Percentiles rank a stretch among this genome's conserved stretches.
phyloP scores from a whole-genome alignment of 2,797 vertebrate genomes.

The Staurois parvus region DNA sequence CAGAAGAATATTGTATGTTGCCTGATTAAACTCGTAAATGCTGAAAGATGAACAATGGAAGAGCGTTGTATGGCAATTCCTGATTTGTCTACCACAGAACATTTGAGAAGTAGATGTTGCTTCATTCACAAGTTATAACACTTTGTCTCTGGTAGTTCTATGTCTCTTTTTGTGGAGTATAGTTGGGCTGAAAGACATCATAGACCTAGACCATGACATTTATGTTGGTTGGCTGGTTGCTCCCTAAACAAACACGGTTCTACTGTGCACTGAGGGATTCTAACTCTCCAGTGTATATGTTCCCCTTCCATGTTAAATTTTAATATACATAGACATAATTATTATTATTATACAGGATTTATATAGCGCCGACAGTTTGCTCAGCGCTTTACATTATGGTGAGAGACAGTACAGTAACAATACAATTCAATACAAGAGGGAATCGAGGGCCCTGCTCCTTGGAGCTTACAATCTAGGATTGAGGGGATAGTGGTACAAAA shows the following conservation, averaged over 20 bases:
- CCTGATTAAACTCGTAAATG: constrained; percentile 7
- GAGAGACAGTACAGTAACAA: no score
- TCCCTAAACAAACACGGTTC: neutral
- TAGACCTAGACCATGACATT: no score
- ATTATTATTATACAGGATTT: no score
- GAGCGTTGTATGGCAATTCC: neutral
- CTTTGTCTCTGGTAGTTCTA: neutral
- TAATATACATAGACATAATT: neutral
- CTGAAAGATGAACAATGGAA: constrained; percentile 45
- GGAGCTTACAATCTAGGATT: no score
- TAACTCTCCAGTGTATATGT: neutral
- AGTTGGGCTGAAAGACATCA: neutral
- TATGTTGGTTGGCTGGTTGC: neutral
- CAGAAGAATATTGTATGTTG: constrained; percentile 12
- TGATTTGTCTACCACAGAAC: neutral
- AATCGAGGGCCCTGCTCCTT: no score
- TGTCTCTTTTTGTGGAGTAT: neutral
- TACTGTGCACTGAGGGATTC: neutral
- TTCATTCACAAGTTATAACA: neutral
- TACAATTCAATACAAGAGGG: no score
- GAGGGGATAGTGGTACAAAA: no score
- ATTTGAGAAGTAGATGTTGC: neutral
- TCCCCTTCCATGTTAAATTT: neutral
- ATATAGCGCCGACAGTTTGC: no score
- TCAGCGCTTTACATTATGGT: no score